These are phyloP conservation scores for Cataglyphis hispanica DNA, from an alignment of 1,140 invertebrate genomes.

Conservation along the genomic window DNA sequence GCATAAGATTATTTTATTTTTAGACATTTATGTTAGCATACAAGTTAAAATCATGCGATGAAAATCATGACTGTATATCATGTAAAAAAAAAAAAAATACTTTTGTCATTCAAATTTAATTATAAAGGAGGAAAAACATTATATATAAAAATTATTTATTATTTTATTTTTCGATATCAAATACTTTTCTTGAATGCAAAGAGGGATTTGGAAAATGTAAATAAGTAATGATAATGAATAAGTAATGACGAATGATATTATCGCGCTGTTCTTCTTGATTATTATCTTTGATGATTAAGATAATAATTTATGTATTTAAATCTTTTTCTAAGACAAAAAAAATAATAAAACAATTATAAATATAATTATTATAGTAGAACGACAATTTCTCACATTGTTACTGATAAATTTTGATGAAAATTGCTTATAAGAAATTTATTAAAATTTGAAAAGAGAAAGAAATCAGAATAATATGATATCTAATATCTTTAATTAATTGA, in stretches of 20 bases:
- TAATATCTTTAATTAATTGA: no score
- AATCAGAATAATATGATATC: neutral
- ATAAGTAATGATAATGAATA: slow-evolving; percentile 9
- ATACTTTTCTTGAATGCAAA: neutral
- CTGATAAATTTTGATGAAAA: neutral
- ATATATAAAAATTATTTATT: slow-evolving; percentile 35
- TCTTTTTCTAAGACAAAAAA: neutral
- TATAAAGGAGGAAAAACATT: slow-evolving; percentile 47
- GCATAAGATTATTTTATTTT: slow-evolving; percentile 44
- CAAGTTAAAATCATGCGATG: slow-evolving; percentile 36
- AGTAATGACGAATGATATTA: slow-evolving; percentile 40
- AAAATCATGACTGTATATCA: slow-evolving; percentile 42
- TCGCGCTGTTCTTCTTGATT: slow-evolving; percentile 2
- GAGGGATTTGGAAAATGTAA: slow-evolving; percentile 24
- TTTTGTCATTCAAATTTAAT: slow-evolving; percentile 27
- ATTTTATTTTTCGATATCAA: slow-evolving; percentile 38
- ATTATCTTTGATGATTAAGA: neutral
- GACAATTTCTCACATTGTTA: neutral
- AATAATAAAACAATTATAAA: neutral
- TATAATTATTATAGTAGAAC: slow-evolving; percentile 8
- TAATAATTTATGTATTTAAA: neutral
- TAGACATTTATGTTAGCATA: slow-evolving; percentile 14
- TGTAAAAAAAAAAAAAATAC: slow-evolving; percentile 28
- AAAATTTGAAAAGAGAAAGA: neutral
- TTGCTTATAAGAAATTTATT: neutral